Base-by-base conservation (phyloP, 2,113 vertebrate species). In the Peromyscus leucopus region DNA sequence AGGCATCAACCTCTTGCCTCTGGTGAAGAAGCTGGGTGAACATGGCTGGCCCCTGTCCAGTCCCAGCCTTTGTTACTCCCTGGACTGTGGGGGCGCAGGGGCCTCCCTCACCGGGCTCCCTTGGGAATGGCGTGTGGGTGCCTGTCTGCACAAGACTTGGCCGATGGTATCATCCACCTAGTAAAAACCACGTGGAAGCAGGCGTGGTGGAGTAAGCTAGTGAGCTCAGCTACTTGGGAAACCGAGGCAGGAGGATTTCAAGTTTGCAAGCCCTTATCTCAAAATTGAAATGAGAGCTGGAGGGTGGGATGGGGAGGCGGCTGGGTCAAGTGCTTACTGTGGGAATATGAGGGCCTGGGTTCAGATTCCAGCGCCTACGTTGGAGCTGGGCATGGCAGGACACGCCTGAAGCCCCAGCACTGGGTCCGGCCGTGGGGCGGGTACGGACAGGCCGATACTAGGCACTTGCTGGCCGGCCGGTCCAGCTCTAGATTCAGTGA, bases 1-100 rank as follows among this genome's bases (percentile, higher is more conserved):
- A 2, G 26, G 17, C 85, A 3, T 22, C 22, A 8, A 46, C 42
- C 2, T 61, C 19, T 61, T 79, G 79, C 10, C 48, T 24, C 26
- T 63, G 12, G 48, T n/a, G 82, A 42, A 12, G 11, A 39, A 69
- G 85, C 51, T 13, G 0, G n/a, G 57, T 94, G 89, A 87, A 88
- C 92, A 92, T 89, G 67, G 79, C 90, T 17, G 78, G 74, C 24
- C 10, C 7, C 26, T 46, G 19, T 13, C 36, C 67, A 12, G 26
- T n/a, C 63, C 36, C 19, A 51, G 69, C 87, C 93, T 96, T 92
- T 42, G 92, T 90, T 96, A 96, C 89, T 48, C 55, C 69, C 67
- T 65, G 74, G 55, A 63, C 1, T 24, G 0, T 26, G 39, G 74
- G 75, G 59, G 2, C 3, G 2, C 79, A 72, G 91, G 0, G 2